phyloP scores from a whole-genome alignment of 2,888 invertebrate genomes.

The Lasioglossum malachurum region DNA sequence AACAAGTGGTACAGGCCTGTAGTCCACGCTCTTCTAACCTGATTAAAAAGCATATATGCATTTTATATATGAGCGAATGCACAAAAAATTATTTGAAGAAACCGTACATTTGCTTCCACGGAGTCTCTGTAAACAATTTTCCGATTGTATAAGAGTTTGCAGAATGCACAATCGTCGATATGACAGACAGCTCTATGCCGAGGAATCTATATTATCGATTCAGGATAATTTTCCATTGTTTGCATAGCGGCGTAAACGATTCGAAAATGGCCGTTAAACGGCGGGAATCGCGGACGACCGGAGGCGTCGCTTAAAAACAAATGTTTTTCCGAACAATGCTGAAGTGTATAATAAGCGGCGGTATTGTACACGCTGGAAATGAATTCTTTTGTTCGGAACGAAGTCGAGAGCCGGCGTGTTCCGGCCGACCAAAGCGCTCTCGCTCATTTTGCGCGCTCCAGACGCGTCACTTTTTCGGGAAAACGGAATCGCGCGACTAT shows the following conservation, averaged over 20 bases:
- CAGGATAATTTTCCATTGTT: not conserved
- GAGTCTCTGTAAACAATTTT: too few species aligned
- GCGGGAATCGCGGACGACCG: constrained; percentile 12
- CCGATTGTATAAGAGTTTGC: too few species aligned
- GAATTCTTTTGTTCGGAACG: constrained; percentile 50
- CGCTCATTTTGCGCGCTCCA: not conserved
- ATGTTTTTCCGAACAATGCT: constrained; percentile 41
- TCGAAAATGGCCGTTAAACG: constrained; percentile 3
- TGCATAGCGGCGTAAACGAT: not conserved
- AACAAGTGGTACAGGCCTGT: too few species aligned
- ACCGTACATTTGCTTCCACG: too few species aligned
- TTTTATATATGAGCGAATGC: too few species aligned
- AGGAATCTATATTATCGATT: not conserved
- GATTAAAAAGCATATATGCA: too few species aligned
- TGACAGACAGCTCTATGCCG: not conserved
- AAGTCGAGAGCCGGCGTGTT: constrained; percentile 27
- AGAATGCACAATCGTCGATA: not conserved
- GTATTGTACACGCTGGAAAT: constrained; percentile 47
- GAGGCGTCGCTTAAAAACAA: constrained; percentile 6
- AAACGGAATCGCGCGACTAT: not conserved
- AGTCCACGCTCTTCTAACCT: too few species aligned
- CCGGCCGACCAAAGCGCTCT: constrained; percentile 31
- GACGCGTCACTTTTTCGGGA: not conserved
- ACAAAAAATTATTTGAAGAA: too few species aligned
- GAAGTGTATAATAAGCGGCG: constrained; percentile 45